Conservation (phyloP, 2,797 vertebrate species). For the Apogon talboti region DNA sequence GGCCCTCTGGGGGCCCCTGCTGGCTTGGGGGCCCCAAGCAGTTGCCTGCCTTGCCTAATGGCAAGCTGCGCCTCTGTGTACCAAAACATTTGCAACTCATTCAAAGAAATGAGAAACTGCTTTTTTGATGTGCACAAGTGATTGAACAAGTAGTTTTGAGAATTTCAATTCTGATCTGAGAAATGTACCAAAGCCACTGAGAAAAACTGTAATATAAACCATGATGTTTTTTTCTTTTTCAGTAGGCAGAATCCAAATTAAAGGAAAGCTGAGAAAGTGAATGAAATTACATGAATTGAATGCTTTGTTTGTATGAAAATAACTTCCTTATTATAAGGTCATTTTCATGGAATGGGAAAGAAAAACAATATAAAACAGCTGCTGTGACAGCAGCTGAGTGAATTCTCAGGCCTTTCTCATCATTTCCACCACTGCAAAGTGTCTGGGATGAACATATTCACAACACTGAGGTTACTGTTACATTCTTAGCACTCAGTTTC, state of each 20-base stretch:
- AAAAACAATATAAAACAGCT: neutral
- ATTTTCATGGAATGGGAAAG: neutral
- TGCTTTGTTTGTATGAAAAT: neutral
- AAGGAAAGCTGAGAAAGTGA: neutral
- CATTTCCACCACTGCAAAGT: constrained; percentile 49
- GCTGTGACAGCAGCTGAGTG: neutral
- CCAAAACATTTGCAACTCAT: no score
- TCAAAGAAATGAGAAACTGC: no score
- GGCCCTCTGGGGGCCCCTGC: no score
- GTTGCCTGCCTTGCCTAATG: no score
- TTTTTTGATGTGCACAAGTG: no score
- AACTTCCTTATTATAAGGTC: neutral
- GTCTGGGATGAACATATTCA: constrained; percentile 35
- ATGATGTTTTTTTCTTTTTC: neutral
- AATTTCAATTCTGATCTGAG: no score
- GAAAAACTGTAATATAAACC: no score
- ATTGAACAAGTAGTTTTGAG: no score
- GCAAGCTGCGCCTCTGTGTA: no score
- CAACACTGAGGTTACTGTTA: constrained; percentile 71
- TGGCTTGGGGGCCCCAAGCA: no score
- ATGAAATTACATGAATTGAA: neutral
- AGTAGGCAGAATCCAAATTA: neutral
- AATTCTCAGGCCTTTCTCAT: constrained; percentile 35
- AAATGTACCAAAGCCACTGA: no score
- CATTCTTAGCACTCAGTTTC: constrained; percentile 56